Evolutionary conservation across 1,140 invertebrate species (phyloP).

Genomic region (Macrobrachium nipponense): DNA sequence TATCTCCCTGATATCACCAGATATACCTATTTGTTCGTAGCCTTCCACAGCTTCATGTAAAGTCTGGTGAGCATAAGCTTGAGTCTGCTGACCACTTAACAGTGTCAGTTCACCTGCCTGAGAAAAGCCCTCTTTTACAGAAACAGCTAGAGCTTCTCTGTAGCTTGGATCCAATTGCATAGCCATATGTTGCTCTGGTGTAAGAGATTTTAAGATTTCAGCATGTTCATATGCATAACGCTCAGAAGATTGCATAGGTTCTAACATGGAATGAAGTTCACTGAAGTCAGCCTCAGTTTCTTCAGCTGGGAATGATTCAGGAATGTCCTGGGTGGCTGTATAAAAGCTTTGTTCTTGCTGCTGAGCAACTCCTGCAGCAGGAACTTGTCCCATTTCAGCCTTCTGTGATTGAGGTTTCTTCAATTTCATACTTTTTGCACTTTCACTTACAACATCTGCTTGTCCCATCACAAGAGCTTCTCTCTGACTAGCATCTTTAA

Average conservation of each 20-base stretch:
- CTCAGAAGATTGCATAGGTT: slow-evolving; percentile 43
- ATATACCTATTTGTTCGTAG: slow-evolving; percentile 52
- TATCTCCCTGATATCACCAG: slow-evolving; percentile 52
- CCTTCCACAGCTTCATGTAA: slow-evolving; percentile 45
- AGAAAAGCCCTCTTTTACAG: slow-evolving; percentile 30
- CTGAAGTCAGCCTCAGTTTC: slow-evolving; percentile 61
- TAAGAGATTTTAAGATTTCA: slow-evolving; percentile 23
- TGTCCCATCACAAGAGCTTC: slow-evolving; percentile 51
- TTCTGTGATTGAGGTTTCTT: slow-evolving; percentile 53
- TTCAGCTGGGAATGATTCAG: slow-evolving; percentile 25
- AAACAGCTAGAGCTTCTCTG: slow-evolving; percentile 40
- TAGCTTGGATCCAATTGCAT: slow-evolving; percentile 52
- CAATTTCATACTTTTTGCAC: slow-evolving; percentile 34
- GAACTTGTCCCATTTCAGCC: slow-evolving; percentile 39
- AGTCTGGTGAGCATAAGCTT: slow-evolving; percentile 46
- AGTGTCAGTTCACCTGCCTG: slow-evolving; percentile 46
- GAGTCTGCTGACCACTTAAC: slow-evolving; percentile 42
- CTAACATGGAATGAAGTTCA: slow-evolving; percentile 59
- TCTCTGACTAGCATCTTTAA: slow-evolving; percentile 41
- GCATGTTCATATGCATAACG: slow-evolving; percentile 48
- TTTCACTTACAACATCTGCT: slow-evolving; percentile 40
- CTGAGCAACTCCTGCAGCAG: slow-evolving; percentile 47
- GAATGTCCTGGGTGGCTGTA: slow-evolving; percentile 44
- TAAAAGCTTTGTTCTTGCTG: slow-evolving; percentile 53
- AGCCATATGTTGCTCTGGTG: slow-evolving; percentile 47